Evolutionary conservation across 2,888 invertebrate genomes (phyloP).

Genomic region (Pyrrhosoma nymphula): DNA sequence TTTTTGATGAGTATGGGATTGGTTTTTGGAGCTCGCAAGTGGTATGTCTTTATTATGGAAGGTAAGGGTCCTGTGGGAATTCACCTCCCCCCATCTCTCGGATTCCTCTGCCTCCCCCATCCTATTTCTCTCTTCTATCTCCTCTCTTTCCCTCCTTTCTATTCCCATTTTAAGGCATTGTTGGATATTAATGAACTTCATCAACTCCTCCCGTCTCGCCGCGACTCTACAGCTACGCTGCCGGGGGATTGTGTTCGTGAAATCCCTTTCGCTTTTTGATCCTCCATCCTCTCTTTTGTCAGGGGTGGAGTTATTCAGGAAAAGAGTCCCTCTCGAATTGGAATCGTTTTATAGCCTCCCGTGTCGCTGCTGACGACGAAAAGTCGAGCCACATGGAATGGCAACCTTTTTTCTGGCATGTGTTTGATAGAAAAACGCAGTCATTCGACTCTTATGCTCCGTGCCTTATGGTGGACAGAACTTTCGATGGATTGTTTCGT

Average conservation of each 20-base stretch:
- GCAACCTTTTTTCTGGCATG: not conserved
- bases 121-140: not conserved
- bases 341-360: not conserved
- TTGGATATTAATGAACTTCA: conserved; percentile 50
- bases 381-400: not conserved
- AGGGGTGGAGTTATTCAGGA: not conserved
- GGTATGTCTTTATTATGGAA: conserved; percentile 34
- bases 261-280: not conserved
- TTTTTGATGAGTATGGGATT: conserved; percentile 45
- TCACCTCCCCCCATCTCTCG: not conserved
- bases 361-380: not conserved
- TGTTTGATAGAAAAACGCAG: not conserved
- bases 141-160: not conserved
- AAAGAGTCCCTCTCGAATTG: not conserved
- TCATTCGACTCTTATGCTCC: not conserved
- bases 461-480: not conserved
- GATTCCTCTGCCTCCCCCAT: not conserved
- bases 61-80: not conserved
- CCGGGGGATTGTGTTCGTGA: not conserved
- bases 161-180: not conserved
- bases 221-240: not conserved
- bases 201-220: not conserved
- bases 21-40: not conserved
- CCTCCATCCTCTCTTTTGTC: not conserved
- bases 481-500: not conserved